Evolutionary conservation across 2,888 invertebrate genomes (phyloP).

Genomic region (Apoda limacodes): DNA sequence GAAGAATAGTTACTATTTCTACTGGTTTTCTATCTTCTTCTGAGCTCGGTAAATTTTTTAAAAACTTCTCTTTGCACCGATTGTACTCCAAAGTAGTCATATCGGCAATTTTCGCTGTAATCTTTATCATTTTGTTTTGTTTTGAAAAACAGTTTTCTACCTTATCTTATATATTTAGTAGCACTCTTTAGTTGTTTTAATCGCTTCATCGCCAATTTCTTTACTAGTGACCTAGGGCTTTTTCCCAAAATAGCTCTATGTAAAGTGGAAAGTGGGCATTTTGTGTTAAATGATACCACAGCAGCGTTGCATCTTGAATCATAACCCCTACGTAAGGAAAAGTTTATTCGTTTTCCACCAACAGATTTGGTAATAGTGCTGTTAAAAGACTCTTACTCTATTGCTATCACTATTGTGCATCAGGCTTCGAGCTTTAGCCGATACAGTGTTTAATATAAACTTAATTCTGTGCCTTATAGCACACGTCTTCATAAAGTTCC

Average conservation of each 20-base stretch:
- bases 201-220: neutral
- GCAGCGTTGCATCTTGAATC: slow-evolving; percentile 7
- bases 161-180: neutral
- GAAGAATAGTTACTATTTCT: slow-evolving; percentile 10
- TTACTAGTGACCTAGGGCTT: slow-evolving; percentile 1
- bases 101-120: slow-evolving; percentile 4
- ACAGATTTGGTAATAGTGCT: slow-evolving; percentile 7
- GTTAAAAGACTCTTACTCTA: no score
- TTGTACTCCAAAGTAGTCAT: neutral
- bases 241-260: slow-evolving; percentile 3
- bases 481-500: no score
- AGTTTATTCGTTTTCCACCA: slow-evolving; percentile 10
- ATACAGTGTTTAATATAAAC: no score
- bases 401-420: no score
- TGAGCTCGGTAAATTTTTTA: slow-evolving; percentile 5
- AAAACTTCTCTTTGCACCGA: slow-evolving; percentile 1
- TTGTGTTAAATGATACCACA: slow-evolving; percentile 7
- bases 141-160: neutral
- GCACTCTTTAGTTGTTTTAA: neutral
- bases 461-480: no score
- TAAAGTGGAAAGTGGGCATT: slow-evolving; percentile 3
- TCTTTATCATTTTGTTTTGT: slow-evolving; percentile 3
- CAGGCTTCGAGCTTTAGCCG: no score
- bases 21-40: slow-evolving; percentile 7
- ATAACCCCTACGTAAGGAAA: slow-evolving; percentile 3